These are phyloP conservation scores for Mobula hypostoma DNA, from an alignment of 2,113 vertebrate species.

Conservation along the genomic window DNA sequence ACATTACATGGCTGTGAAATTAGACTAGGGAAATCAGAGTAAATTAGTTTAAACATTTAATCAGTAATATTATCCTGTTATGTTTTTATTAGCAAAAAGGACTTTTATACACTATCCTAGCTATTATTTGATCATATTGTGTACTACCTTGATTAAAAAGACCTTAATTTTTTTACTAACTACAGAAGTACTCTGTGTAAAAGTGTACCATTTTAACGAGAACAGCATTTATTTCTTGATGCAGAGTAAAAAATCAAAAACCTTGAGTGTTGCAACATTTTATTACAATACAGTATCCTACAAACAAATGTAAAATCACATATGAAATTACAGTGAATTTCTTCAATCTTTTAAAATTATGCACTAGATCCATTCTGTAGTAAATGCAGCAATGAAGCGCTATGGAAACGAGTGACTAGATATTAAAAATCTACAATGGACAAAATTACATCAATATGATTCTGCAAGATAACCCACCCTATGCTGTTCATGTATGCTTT, in stretches of 20 bases:
- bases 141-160: not conserved
- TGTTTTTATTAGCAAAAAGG: not conserved
- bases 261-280: not conserved
- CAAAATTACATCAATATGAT: not conserved
- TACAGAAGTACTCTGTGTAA: not conserved
- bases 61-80: not conserved
- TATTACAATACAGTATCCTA: constrained; percentile 35
- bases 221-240: not conserved
- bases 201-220: not conserved
- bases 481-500: not conserved
- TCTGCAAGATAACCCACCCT: constrained; percentile 8
- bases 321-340: constrained; percentile 15
- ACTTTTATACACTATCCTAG: not conserved
- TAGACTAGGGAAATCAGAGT: not conserved
- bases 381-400: constrained; percentile 20
- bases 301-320: constrained; percentile 36
- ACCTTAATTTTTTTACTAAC: not conserved
- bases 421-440: constrained; percentile 3
- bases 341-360: constrained; percentile 23
- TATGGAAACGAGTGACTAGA: not conserved
- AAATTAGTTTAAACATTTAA: not conserved
- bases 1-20: not conserved
- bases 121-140: not conserved
- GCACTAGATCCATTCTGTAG: not conserved
- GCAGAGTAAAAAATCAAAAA: not conserved